Evolutionary conservation across 2,113 vertebrate species (phyloP), one percentile per base, ranked within the genome.

Genomic region (Pterophyllum scalare): DNA sequence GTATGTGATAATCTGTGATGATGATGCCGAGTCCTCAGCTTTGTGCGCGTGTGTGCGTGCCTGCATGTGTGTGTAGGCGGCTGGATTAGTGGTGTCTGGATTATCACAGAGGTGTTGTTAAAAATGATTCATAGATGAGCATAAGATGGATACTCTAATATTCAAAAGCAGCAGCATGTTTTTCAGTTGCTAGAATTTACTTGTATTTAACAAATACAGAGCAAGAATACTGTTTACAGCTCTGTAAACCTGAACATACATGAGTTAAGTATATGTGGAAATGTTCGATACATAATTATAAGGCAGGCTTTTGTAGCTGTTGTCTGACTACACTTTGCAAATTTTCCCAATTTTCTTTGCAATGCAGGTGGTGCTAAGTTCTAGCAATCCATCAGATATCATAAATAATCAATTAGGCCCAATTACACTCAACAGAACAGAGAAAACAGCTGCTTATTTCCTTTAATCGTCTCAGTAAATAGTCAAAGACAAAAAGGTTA

Each of bases 21-120:
- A 60, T 49, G 61, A 77, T 59, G 80, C 62, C 56, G 59, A 77
- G n/a, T 35, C 26, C 24, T 11, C 6, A 43, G 59, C 31, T 77
- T 0, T 72, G 40, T 43, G 72, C 33, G 43, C 62, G 38, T 75
- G n/a, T 78, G 64, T 75, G 31, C 58, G 24, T 64, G 49, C 67
- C 38, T 49, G 24, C 58, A 24, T 67, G 61, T 40, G n/a, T 43
- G 62, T 10, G 38, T 70, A 12, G 65, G 43, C 54, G 67, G 75
- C 62, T 70, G 43, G 65, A 84, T 88, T 77, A 85, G 49, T 15
- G 28, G 56, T 61, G 78, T 81, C 81, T 78, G 56, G 77, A 72
- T 72, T 2, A 54, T 72, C 65, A 31, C 24, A 72, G 43, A 72
- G 11, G 75, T 35, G 26, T 9, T 61, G 60, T 80, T 12, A 62